Evolutionary conservation across 2,888 invertebrate genomes (phyloP).

Genomic region (Azorinus chamasolen): DNA sequence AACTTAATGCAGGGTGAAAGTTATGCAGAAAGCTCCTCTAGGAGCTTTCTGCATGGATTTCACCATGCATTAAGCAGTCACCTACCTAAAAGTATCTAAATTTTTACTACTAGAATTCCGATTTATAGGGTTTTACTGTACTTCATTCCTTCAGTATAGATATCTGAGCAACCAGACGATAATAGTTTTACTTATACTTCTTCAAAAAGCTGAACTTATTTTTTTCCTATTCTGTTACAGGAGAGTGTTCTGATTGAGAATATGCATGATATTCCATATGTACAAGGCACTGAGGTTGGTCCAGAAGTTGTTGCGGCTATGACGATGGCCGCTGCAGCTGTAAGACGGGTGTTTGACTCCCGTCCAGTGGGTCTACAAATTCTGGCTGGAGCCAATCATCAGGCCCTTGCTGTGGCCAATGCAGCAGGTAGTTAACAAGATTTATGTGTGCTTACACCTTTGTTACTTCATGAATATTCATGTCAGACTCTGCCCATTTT

Average conservation of each 20-base stretch:
- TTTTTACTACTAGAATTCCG: too few relatives aligned
- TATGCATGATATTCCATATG: slow-evolving; percentile 93
- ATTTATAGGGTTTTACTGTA: too few relatives aligned
- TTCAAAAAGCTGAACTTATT: too few relatives aligned
- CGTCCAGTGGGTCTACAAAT: slow-evolving; percentile 88
- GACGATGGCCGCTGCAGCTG: slow-evolving; percentile 89
- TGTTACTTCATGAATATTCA: background rate
- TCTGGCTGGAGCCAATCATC: slow-evolving; percentile 92
- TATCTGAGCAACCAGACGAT: too few relatives aligned
- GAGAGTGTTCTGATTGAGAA: slow-evolving; percentile 92
- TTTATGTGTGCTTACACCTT: background rate
- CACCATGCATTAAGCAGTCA: too few relatives aligned
- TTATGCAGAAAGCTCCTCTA: too few relatives aligned
- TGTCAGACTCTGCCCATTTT: too few relatives aligned
- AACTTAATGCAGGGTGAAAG: too few relatives aligned
- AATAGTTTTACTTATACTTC: too few relatives aligned
- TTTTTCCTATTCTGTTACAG: slow-evolving; percentile 87
- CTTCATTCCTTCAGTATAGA: too few relatives aligned
- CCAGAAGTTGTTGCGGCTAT: slow-evolving; percentile 91
- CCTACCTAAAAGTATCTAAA: too few relatives aligned
- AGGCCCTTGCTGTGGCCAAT: slow-evolving; percentile 92
- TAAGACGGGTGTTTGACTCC: slow-evolving; percentile 88
- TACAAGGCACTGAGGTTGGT: slow-evolving; percentile 88
- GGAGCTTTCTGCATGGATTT: too few relatives aligned
- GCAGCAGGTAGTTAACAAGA: slow-evolving; percentile 88